Percentiles rank a stretch among this genome's conserved stretches.
Conservation (phyloP, 2,797 vertebrate genomes). For the Dendrocincla fuliginosa region DNA sequence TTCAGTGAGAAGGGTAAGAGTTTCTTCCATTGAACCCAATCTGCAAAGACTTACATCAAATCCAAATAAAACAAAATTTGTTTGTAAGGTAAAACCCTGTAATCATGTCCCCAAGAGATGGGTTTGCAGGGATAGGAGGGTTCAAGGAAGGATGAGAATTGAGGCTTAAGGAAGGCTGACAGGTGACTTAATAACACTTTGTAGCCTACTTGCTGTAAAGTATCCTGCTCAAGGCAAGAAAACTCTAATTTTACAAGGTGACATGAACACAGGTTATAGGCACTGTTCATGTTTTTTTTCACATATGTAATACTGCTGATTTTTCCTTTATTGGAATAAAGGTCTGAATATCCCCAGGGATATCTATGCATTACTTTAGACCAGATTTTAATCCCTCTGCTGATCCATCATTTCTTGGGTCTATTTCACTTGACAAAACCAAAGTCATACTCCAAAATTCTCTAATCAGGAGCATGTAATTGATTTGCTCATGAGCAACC, state of each 20-base stretch:
- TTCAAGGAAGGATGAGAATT: too few species aligned
- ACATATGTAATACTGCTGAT: not conserved
- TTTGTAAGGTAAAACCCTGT: not conserved
- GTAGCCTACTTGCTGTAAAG: not conserved
- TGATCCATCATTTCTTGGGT: constrained; percentile 41
- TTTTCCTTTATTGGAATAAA: constrained; percentile 1
- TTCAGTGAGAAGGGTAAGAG: not conserved
- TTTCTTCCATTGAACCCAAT: not conserved
- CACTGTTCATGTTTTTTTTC: not conserved
- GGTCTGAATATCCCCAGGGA: not conserved
- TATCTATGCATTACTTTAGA: not conserved
- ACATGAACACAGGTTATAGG: not conserved
- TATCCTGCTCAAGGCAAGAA: not conserved
- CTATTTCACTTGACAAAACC: constrained; percentile 36
- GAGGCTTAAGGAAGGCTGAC: not conserved
- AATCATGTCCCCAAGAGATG: not conserved
- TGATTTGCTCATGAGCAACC: not conserved
- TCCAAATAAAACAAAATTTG: not conserved
- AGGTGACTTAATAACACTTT: not conserved
- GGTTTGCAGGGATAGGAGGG: too few species aligned
- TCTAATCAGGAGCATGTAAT: constrained; percentile 29
- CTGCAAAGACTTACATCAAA: not conserved
- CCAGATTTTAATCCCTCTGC: constrained; percentile 3
- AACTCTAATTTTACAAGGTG: not conserved
- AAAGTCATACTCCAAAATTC: constrained; percentile 15